These are phyloP conservation scores for Yponomeuta evonymella DNA, from an alignment of 2,888 invertebrate species.

Conservation along the genomic window DNA sequence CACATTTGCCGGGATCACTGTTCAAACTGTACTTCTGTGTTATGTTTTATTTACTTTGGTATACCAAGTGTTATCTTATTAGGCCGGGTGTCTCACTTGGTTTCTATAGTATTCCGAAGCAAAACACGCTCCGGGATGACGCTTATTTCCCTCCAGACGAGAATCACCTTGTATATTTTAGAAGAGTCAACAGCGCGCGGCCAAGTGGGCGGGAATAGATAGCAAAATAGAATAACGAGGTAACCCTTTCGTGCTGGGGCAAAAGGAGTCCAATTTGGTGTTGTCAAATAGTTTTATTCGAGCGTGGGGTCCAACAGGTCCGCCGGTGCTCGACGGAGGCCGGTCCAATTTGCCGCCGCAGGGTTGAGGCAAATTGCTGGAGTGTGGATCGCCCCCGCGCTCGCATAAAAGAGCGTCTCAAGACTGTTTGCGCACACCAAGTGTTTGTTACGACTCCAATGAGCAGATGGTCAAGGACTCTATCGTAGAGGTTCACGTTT, in stretches of 20 bases:
- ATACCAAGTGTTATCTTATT: background rate
- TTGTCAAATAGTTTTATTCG: slow-evolving; percentile 16
- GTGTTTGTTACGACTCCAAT: background rate
- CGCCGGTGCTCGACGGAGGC: background rate
- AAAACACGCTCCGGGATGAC: background rate
- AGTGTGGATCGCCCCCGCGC: background rate
- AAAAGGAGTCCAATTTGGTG: slow-evolving; percentile 9
- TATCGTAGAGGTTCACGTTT: too few species aligned
- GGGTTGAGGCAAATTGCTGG: background rate
- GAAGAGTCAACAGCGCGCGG: background rate
- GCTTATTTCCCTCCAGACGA: background rate
- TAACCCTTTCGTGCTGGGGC: slow-evolving; percentile 12
- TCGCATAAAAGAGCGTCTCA: background rate
- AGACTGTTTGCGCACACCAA: background rate
- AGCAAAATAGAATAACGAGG: slow-evolving; percentile 8
- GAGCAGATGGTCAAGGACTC: too few species aligned
- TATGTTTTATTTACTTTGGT: background rate
- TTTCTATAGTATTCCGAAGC: background rate
- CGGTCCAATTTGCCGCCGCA: background rate
- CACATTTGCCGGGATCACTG: too few species aligned
- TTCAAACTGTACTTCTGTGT: background rate
- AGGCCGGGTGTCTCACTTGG: background rate
- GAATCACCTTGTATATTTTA: background rate
- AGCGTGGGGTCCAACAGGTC: slow-evolving; percentile 13
- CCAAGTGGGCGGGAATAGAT: slow-evolving; percentile 4